Percentiles rank a stretch among this genome's conserved stretches.
Evolutionary conservation across 2,888 invertebrate species (phyloP).

Genomic region (Eristalis arbustorum): DNA sequence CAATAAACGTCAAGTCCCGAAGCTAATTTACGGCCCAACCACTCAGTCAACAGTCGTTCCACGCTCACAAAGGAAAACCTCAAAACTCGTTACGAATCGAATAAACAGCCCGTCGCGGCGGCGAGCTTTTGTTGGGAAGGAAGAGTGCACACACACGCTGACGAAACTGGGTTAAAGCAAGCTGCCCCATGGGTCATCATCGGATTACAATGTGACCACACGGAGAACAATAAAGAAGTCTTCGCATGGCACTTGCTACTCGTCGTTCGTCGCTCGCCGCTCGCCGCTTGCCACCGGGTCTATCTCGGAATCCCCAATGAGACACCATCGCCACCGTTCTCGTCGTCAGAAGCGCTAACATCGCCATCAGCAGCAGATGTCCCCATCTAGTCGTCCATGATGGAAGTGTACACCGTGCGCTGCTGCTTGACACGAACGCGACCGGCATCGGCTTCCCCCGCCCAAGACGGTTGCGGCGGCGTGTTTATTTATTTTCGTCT

Average conservation of each 20-base stretch:
- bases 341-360: not conserved
- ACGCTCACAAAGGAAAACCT: not conserved
- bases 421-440: conserved; percentile 44
- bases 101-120: conserved; percentile 26
- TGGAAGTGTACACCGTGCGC: conserved; percentile 17
- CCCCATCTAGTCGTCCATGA: conserved; percentile 46
- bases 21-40: conserved; percentile 51
- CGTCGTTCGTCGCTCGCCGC: no score
- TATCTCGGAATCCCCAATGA: conserved; percentile 61
- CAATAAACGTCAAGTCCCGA: conserved; percentile 42
- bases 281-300: not conserved
- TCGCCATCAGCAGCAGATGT: conserved; percentile 9
- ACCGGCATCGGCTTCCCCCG: not conserved
- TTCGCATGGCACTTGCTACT: conserved; percentile 13
- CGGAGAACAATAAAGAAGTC: conserved; percentile 25
- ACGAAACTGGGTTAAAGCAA: conserved; percentile 36
- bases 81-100: conserved; percentile 32
- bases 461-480: not conserved
- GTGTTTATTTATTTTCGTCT: conserved; percentile 60
- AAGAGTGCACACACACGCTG: conserved; percentile 26
- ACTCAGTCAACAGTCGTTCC: conserved; percentile 32
- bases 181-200: conserved; percentile 49
- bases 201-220: conserved; percentile 38
- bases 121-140: conserved; percentile 16
- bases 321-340: conserved; percentile 8